These are phyloP conservation scores for Epinotia demarniana DNA, from an alignment of 2,888 invertebrate species.

Conservation along the genomic window DNA sequence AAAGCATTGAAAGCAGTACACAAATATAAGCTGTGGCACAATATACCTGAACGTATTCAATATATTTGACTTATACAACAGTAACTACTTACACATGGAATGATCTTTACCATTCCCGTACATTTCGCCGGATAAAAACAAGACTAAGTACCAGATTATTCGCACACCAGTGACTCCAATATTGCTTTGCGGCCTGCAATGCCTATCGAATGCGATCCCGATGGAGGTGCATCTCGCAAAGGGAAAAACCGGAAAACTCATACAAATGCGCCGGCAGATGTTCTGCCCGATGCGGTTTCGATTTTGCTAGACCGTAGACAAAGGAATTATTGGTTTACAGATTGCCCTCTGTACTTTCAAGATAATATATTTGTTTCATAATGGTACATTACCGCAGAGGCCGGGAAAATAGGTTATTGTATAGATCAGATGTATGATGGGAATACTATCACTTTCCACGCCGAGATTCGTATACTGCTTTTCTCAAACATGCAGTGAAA, in stretches of 20 bases:
- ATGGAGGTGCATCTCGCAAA: constrained; percentile 43
- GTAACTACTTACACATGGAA: neutral
- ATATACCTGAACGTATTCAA: neutral
- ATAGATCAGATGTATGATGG: too few species aligned
- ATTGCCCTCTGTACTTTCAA: constrained; percentile 5
- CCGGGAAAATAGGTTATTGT: too few species aligned
- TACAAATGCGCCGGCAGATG: constrained; percentile 51
- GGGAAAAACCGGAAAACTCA: constrained; percentile 53
- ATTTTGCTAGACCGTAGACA: constrained; percentile 32
- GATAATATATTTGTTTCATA: neutral
- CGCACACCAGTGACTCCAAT: constrained; percentile 46
- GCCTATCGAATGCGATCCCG: constrained; percentile 43
- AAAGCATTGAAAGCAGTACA: too few species aligned
- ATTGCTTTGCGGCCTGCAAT: constrained; percentile 43
- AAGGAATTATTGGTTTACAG: constrained; percentile 38
- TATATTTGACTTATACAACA: neutral
- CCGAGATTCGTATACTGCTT: too few species aligned
- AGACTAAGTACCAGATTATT: constrained; percentile 37
- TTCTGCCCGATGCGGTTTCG: constrained; percentile 33
- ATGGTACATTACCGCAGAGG: neutral
- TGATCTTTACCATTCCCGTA: constrained; percentile 24
- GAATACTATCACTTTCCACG: too few species aligned
- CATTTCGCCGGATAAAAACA: constrained; percentile 14
- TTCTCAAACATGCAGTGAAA: too few species aligned
- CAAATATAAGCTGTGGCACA: too few species aligned